Conservation (phyloP, 2,888 invertebrate genomes). For the Pharmacophagus antenor region DNA sequence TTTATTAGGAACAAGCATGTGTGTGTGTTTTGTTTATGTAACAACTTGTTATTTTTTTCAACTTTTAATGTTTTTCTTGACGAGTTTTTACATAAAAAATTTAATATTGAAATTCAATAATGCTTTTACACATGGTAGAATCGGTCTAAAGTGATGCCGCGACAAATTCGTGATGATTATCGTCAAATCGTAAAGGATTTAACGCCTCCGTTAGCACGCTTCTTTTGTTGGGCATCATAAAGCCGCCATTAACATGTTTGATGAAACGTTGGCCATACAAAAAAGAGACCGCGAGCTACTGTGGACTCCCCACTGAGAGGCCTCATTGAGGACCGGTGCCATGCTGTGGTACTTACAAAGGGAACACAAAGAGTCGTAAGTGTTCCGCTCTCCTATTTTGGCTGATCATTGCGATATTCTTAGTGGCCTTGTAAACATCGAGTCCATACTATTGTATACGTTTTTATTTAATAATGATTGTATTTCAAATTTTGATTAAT, state of each 20-base stretch:
- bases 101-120: constrained; percentile 21
- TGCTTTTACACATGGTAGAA: constrained; percentile 50
- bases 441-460: constrained; percentile 39
- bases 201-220: constrained; percentile 80
- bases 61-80: constrained; percentile 16
- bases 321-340: constrained; percentile 64
- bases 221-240: constrained; percentile 77
- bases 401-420: constrained; percentile 47
- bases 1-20: constrained; percentile 67
- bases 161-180: constrained; percentile 75
- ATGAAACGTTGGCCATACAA: constrained; percentile 75
- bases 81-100: constrained; percentile 14
- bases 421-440: constrained; percentile 52
- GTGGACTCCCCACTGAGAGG: constrained; percentile 70
- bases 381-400: constrained; percentile 55
- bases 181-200: constrained; percentile 81
- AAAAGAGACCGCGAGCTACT: constrained; percentile 73
- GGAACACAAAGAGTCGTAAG: constrained; percentile 49
- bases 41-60: constrained; percentile 14
- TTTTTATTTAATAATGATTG: constrained; percentile 33
- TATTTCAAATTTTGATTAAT: constrained; percentile 15
- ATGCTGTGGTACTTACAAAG: constrained; percentile 64
- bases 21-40: constrained; percentile 50
- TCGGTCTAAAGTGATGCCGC: constrained; percentile 56
- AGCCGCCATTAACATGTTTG: constrained; percentile 80